phyloP scores from a whole-genome alignment of 2,888 invertebrate genomes.

The Nebria brevicollis region DNA sequence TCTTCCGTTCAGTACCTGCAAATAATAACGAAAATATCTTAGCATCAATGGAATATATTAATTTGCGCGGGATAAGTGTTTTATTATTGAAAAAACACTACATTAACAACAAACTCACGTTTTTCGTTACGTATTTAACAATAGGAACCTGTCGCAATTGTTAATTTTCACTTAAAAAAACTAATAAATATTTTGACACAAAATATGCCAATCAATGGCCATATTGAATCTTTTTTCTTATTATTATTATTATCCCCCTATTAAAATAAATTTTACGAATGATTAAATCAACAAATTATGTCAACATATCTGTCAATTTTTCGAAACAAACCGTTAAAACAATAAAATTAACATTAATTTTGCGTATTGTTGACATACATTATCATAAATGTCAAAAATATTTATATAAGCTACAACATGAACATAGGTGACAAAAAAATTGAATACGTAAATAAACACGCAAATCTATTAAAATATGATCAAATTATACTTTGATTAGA shows the following conservation, averaged over 20 bases:
- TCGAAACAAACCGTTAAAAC: neutral
- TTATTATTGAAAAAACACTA: neutral
- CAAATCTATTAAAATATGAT: neutral
- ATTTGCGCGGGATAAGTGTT: slow-evolving; percentile 28
- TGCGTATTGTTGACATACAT: neutral
- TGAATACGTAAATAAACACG: neutral
- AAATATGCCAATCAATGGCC: slow-evolving; percentile 39
- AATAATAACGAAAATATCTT: slow-evolving; percentile 16
- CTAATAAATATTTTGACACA: slow-evolving; percentile 42
- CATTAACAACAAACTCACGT: slow-evolving; percentile 19
- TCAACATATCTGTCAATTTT: neutral
- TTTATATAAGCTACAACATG: neutral
- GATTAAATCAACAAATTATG: neutral
- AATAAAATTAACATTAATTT: neutral
- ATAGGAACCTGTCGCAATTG: slow-evolving; percentile 18
- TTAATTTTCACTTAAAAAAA: slow-evolving; percentile 35
- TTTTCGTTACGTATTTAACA: slow-evolving; percentile 12
- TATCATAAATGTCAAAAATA: neutral
- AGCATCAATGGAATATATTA: slow-evolving; percentile 24
- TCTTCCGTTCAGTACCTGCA: slow-evolving; percentile 19
- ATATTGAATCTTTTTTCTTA: slow-evolving; percentile 46
- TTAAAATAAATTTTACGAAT: slow-evolving; percentile 26
- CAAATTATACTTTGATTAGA: neutral
- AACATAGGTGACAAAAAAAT: neutral
- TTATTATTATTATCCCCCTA: slow-evolving; percentile 43